phyloP scores from a whole-genome alignment of 2,888 invertebrate genomes.

The Beris chalybata region DNA sequence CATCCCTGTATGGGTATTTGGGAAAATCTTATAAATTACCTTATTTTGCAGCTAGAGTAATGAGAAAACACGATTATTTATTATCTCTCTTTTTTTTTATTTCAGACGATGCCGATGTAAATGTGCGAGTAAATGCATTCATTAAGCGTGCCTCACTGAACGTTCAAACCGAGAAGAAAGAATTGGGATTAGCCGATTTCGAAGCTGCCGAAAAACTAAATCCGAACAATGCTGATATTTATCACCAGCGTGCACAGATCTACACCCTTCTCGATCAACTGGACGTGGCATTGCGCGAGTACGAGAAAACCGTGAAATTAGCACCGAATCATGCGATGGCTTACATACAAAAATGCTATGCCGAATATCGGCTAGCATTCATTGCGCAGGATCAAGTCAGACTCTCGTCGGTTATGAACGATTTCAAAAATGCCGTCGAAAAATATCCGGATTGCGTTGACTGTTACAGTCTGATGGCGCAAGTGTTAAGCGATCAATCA shows the following conservation, averaged over 20 bases:
- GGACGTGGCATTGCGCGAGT: slow-evolving; percentile 79
- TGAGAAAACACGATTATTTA: too few relatives aligned
- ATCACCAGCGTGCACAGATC: slow-evolving; percentile 90
- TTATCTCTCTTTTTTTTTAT: too few relatives aligned
- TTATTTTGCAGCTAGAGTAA: too few relatives aligned
- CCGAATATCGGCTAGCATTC: slow-evolving; percentile 76
- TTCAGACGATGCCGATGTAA: slow-evolving; percentile 59
- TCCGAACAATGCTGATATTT: slow-evolving; percentile 83
- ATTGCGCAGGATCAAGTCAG: slow-evolving; percentile 63
- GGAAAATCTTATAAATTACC: too few relatives aligned
- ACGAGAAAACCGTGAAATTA: slow-evolving; percentile 77
- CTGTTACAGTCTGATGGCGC: slow-evolving; percentile 85
- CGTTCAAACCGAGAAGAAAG: slow-evolving; percentile 76
- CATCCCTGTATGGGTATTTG: too few relatives aligned
- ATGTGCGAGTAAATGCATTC: slow-evolving; percentile 78
- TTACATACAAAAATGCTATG: slow-evolving; percentile 87
- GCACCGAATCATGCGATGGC: slow-evolving; percentile 85
- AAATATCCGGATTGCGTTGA: slow-evolving; percentile 85
- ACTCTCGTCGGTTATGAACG: slow-evolving; percentile 66
- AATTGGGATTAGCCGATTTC: slow-evolving; percentile 78
- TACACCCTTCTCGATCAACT: slow-evolving; percentile 79
- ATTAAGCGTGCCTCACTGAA: slow-evolving; percentile 85
- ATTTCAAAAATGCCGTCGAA: slow-evolving; percentile 75
- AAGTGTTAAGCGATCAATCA: slow-evolving; percentile 84
- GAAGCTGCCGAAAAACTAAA: slow-evolving; percentile 74